Conservation (phyloP, 2,797 vertebrate genomes). For the Macroramphosus scolopax region DNA sequence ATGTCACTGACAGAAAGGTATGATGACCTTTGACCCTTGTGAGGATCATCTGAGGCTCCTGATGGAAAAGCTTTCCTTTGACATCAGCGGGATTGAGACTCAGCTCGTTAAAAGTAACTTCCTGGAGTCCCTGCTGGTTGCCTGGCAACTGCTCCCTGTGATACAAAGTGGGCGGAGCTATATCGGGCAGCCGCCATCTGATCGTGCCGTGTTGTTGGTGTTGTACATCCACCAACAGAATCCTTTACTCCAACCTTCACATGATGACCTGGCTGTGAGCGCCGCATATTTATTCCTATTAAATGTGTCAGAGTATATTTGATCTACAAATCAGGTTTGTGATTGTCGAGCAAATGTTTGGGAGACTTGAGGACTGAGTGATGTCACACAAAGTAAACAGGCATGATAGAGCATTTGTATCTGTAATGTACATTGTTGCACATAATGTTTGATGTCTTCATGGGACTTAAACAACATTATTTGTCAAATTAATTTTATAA, state of each 20-base stretch:
- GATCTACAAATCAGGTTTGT: neutral
- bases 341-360: conserved; percentile 1
- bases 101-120: no score
- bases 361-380: neutral
- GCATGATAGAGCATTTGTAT: no score
- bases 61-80: neutral
- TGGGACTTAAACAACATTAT: no score
- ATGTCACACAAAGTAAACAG: no score
- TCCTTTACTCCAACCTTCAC: neutral
- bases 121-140: conserved; percentile 6
- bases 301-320: neutral
- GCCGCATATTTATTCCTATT: neutral
- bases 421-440: no score
- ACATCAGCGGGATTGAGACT: no score
- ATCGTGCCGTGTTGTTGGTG: neutral
- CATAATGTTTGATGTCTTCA: no score
- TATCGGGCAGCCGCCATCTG: neutral
- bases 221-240: neutral
- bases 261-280: no score
- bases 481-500: no score
- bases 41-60: no score
- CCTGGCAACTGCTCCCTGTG: conserved; percentile 8
- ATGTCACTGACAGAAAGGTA: no score
- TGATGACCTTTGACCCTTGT: no score
- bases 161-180: conserved; percentile 7